phyloP scores from a whole-genome alignment of 92 coral and sea anemone species.

The Epizoanthus stellaris region DNA sequence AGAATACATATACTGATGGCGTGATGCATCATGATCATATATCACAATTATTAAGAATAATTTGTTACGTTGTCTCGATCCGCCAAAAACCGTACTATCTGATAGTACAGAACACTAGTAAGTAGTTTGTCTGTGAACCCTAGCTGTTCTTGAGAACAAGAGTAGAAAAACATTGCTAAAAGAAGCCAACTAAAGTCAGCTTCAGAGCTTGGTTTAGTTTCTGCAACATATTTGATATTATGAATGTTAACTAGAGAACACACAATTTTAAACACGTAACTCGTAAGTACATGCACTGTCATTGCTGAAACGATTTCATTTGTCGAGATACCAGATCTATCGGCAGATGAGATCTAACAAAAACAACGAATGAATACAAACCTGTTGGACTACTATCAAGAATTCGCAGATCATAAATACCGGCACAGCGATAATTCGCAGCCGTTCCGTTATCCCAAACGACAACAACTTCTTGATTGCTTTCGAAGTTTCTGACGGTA shows the following conservation, averaged over 20 bases:
- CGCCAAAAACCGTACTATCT: no score
- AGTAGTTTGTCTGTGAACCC: background rate
- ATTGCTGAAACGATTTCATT: background rate
- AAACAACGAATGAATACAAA: slow-evolving; percentile 31
- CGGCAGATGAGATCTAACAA: no score
- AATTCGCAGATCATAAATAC: slow-evolving; percentile 87
- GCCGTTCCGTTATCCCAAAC: slow-evolving; percentile 99
- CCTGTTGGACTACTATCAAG: slow-evolving; percentile 96
- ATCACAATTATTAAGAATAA: no score
- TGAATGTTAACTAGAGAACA: background rate
- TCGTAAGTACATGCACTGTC: background rate
- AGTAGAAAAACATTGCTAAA: background rate
- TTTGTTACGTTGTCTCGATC: background rate
- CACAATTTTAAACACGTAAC: background rate
- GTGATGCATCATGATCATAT: no score
- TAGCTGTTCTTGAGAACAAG: background rate
- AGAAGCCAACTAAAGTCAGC: background rate
- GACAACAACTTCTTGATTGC: slow-evolving; percentile 97
- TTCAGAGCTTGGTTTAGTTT: background rate
- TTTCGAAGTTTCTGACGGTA: slow-evolving; percentile 96
- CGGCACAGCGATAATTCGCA: slow-evolving; percentile 96
- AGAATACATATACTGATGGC: no score
- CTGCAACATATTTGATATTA: background rate
- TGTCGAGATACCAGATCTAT: background rate
- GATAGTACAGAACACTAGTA: no score